phyloP scores from a whole-genome alignment of 2,888 invertebrate genomes.

The Parthenolecanium corni region DNA sequence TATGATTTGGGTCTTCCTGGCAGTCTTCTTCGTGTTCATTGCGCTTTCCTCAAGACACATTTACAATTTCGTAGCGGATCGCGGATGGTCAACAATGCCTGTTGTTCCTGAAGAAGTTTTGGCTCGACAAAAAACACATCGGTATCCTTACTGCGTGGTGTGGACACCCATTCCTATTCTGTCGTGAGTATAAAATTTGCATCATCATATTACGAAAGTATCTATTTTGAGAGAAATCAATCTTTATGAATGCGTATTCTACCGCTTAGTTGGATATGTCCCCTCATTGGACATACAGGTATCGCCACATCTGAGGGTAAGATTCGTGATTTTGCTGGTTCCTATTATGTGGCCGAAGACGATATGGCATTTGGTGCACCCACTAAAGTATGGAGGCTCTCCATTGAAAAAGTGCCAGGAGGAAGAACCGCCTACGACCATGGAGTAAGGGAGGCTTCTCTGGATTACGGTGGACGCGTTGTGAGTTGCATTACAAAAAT shows the following conservation, averaged over 20 bases:
- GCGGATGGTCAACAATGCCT: background rate
- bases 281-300: conserved; percentile 98
- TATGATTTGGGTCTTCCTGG: too few relatives aligned
- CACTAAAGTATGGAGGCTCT: conserved; percentile 75
- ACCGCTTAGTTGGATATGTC: conserved; percentile 80
- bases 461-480: conserved; percentile 84
- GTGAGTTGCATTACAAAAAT: conserved; percentile 40
- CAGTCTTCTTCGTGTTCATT: too few relatives aligned
- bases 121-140: conserved; percentile 6
- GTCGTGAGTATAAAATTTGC: conserved; percentile 52
- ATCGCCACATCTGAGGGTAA: conserved; percentile 78
- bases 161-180: conserved; percentile 93
- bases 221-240: too few relatives aligned
- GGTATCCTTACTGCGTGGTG: conserved; percentile 84
- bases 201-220: too few relatives aligned
- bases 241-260: too few relatives aligned
- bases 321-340: conserved; percentile 95
- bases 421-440: conserved; percentile 75
- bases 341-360: conserved; percentile 87
- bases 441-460: conserved; percentile 80
- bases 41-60: too few relatives aligned
- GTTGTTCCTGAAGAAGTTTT: conserved; percentile 18
- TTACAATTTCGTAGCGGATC: too few relatives aligned
- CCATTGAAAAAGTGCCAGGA: conserved; percentile 56
- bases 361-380: conserved; percentile 82